Evolutionary conservation across 2,888 invertebrate genomes (phyloP).

Genomic region (Pycnomerus fuliginosus): DNA sequence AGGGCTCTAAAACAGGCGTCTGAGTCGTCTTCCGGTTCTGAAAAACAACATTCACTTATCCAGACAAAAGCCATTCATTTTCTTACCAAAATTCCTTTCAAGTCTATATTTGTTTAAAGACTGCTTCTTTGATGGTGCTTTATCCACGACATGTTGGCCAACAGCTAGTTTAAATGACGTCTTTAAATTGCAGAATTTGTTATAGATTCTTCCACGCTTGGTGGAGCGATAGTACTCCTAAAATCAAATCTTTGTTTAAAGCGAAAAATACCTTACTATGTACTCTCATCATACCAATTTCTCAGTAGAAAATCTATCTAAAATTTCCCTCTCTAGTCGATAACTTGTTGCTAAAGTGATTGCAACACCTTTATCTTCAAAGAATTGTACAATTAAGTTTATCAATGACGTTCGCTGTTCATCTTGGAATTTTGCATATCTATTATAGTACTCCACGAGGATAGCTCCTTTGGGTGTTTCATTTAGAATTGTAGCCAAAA

Average conservation of each 20-base stretch:
- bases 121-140: neutral
- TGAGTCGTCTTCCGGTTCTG: slow-evolving; percentile 18
- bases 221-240: slow-evolving; percentile 29
- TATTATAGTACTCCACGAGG: neutral
- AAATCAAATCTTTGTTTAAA: slow-evolving; percentile 7
- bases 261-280: neutral
- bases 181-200: slow-evolving; percentile 27
- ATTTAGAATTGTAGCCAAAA: neutral
- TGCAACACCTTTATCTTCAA: neutral
- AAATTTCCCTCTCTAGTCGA: slow-evolving; percentile 29
- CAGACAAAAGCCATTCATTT: neutral
- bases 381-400: neutral
- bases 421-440: neutral
- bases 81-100: neutral
- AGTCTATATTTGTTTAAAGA: neutral
- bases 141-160: neutral
- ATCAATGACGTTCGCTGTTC: neutral
- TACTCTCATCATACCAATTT: slow-evolving; percentile 26
- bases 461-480: slow-evolving; percentile 1
- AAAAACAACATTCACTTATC: neutral
- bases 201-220: slow-evolving; percentile 28
- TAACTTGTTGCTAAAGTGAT: slow-evolving; percentile 23
- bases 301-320: slow-evolving; percentile 28
- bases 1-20: slow-evolving; percentile 21
- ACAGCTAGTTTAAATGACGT: slow-evolving; percentile 10